Evolutionary conservation across 1,140 invertebrate genomes (phyloP).

Genomic region (Atta cephalotes): DNA sequence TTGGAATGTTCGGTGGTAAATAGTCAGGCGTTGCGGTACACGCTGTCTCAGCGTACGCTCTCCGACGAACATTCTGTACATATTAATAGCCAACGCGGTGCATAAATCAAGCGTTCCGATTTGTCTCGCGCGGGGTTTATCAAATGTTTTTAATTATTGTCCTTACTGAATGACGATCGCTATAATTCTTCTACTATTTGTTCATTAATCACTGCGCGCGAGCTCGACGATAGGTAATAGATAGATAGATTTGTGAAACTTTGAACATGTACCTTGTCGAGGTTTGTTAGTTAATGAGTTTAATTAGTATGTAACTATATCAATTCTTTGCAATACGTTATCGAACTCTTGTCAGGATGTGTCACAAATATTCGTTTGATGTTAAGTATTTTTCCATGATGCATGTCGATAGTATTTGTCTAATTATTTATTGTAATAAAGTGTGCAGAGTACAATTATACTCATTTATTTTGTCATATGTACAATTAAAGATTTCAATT

Average conservation of each 20-base stretch:
- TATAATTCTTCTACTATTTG: slow-evolving; percentile 48
- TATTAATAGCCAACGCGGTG: slow-evolving; percentile 20
- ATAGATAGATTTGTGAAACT: slow-evolving; percentile 6
- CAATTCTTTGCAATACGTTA: neutral
- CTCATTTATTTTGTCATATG: slow-evolving; percentile 9
- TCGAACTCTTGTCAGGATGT: neutral
- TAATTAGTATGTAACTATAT: slow-evolving; percentile 6
- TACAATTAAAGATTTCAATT: slow-evolving; percentile 15
- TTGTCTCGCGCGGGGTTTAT: slow-evolving; percentile 41
- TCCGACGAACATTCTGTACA: neutral
- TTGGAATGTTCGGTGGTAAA: slow-evolving; percentile 50
- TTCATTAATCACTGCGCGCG: slow-evolving; percentile 35
- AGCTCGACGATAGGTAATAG: neutral
- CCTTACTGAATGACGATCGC: neutral
- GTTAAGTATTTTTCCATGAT: neutral
- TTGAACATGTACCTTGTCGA: slow-evolving; percentile 32
- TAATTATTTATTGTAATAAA: slow-evolving; percentile 5
- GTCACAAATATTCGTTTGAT: neutral
- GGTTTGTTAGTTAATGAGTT: slow-evolving; percentile 37
- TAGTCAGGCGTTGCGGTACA: neutral
- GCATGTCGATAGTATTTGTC: neutral
- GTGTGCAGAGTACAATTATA: neutral
- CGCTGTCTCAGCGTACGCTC: neutral
- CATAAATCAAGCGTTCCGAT: slow-evolving; percentile 42
- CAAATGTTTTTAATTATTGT: slow-evolving; percentile 60